Conservation (phyloP, 2,888 invertebrate species). For the Halictus quadricinctus region DNA sequence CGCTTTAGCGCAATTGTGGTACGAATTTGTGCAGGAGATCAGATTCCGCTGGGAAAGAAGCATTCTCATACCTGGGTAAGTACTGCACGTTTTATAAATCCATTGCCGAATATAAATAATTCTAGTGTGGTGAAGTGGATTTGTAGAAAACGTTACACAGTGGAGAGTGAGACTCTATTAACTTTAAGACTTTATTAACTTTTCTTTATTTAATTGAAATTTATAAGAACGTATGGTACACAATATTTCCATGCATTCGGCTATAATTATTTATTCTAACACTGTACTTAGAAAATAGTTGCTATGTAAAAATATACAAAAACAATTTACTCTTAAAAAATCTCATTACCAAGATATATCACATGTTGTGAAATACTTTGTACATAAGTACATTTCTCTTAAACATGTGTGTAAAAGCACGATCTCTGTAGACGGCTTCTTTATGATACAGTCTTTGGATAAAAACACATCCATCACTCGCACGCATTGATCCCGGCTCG, state of each 20-base stretch:
- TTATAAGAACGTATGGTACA: slow-evolving; percentile 17
- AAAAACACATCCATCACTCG: slow-evolving; percentile 53
- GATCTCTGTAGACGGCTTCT: slow-evolving; percentile 27
- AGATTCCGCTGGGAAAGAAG: slow-evolving; percentile 94
- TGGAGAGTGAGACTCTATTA: background rate
- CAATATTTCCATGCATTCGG: slow-evolving; percentile 8
- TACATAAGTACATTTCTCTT: slow-evolving; percentile 32
- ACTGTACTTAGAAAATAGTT: slow-evolving; percentile 12
- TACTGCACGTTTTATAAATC: slow-evolving; percentile 73
- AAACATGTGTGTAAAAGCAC: slow-evolving; percentile 22
- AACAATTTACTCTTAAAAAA: slow-evolving; percentile 2
- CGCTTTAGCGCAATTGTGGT: slow-evolving; percentile 95
- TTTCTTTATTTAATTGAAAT: slow-evolving; percentile 10
- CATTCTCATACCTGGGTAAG: slow-evolving; percentile 92
- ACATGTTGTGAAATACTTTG: slow-evolving; percentile 22
- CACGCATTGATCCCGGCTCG: slow-evolving; percentile 25
- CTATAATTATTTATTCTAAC: slow-evolving; percentile 26
- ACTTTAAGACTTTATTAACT: background rate
- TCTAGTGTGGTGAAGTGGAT: background rate
- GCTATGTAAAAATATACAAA: slow-evolving; percentile 40
- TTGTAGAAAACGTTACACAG: background rate
- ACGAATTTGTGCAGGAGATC: slow-evolving; percentile 95
- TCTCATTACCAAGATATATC: slow-evolving; percentile 25
- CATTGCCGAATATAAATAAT: slow-evolving; percentile 43
- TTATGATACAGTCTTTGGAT: slow-evolving; percentile 74